Evolutionary conservation across 2,113 vertebrate species (phyloP).

Genomic region (Rhinichthys klamathensis): DNA sequence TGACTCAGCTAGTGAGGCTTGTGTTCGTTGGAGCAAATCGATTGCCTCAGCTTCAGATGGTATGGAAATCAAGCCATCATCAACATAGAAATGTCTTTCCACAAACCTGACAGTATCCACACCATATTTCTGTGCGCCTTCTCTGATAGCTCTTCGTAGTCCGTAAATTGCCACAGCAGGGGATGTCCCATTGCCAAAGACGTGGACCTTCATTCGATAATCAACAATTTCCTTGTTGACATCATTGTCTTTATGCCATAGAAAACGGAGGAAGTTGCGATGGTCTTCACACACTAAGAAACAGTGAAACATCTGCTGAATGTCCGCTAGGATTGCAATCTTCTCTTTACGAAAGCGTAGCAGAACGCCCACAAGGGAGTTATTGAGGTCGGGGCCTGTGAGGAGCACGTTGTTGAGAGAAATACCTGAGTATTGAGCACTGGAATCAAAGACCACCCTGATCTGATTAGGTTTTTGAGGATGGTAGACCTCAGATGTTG

Average conservation of each 20-base stretch:
- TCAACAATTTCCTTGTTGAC: neutral
- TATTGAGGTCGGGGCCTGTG: neutral
- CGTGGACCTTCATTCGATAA: neutral
- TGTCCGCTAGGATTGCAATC: conserved; percentile 6
- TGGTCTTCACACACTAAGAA: conserved; percentile 5
- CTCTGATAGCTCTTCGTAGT: neutral
- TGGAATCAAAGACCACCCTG: no score
- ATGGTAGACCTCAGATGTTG: no score
- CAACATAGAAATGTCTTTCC: neutral
- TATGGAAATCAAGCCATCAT: neutral
- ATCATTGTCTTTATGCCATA: neutral
- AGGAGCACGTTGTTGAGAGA: conserved; percentile 27
- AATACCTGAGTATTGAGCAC: neutral
- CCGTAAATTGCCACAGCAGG: neutral
- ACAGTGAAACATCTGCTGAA: conserved; percentile 21
- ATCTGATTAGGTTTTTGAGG: no score
- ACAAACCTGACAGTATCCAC: neutral
- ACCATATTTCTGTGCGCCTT: neutral
- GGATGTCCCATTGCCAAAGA: neutral
- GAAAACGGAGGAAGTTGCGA: neutral
- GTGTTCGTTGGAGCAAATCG: neutral
- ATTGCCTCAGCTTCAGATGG: neutral
- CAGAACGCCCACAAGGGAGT: neutral
- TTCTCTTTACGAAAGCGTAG: conserved; percentile 1
- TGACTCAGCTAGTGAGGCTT: neutral